Evolutionary conservation across 2,797 vertebrate species (phyloP), one percentile per base, ranked within the genome.

Genomic region (Chiloscyllium punctatum): DNA sequence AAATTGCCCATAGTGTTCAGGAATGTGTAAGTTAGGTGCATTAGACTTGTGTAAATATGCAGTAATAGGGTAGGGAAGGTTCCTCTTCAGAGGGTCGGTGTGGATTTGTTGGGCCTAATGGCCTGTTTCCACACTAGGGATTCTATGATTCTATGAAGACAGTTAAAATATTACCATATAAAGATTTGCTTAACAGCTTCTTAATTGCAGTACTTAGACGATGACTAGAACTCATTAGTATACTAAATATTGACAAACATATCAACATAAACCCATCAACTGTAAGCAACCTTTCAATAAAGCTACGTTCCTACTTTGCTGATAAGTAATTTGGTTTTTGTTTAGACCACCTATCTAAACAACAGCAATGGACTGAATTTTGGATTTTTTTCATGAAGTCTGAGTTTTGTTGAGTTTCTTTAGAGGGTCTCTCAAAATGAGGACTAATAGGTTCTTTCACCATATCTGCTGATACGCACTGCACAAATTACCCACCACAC

Each of bases 161-260:
- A 77, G 74, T 27, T 77, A 27, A 74, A 77, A 72, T 27, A 48
- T 53, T 11, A 95, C 27, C 94, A 77, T 77, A 69, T 33, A 74
- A 53, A 51, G 92, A 51, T 11, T 48, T 33, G 94, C 27, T 77
- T 51, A 77, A 74, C n/a, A 53, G 33, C 71, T 53, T 74, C 94
- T 94, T 94, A 95, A 95, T 95, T 95, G 74, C 71, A 95, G 23
- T 95, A 53, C 71, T 53, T 77, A 77, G 71, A 33, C 30, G 11
- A 53, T 77, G 48, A 95, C 51, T 30, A 74, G n/a, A 71, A n/a
- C 69, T 18, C 51, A 90, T 90, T 90, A 90, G 87, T 90, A 57
- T 90, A 57, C 62, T 90, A 62, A 66, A 62, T n/a, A 90, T 90
- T 27, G 51, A 51, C 74, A 71, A 74, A 74, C 30, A 94, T 74